Percentiles rank a stretch among this genome's conserved stretches.
phyloP scores from a whole-genome alignment of 2,888 invertebrate genomes.

The Unio pictorum region DNA sequence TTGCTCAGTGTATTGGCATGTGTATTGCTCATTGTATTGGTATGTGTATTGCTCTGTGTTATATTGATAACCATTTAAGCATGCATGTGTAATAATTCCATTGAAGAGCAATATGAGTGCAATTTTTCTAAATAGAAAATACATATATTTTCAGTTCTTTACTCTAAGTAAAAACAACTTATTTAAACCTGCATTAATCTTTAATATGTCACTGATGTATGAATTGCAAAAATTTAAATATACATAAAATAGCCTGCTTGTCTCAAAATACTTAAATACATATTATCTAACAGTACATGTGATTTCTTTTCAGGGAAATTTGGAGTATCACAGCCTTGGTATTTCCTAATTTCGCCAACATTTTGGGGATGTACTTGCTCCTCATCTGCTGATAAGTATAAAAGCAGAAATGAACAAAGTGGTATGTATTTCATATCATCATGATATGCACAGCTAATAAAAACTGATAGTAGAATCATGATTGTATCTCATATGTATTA shows the following conservation, averaged over 20 bases:
- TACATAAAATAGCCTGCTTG: neutral
- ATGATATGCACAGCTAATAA: neutral
- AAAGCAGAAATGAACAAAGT: conserved; percentile 1
- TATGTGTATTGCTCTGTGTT: conserved; percentile 27
- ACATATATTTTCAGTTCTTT: too few species aligned
- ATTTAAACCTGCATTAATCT: neutral
- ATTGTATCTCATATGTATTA: too few species aligned
- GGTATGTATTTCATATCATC: neutral
- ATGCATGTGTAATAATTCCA: too few species aligned
- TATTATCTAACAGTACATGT: neutral
- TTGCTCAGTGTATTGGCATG: too few species aligned
- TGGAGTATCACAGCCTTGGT: conserved; percentile 68
- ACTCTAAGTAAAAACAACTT: too few species aligned
- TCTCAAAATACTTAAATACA: neutral
- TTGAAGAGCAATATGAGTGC: too few species aligned
- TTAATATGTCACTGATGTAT: neutral
- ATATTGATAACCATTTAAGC: neutral
- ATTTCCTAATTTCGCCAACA: conserved; percentile 64
- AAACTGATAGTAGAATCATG: too few species aligned
- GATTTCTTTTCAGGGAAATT: conserved; percentile 59
- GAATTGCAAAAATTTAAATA: neutral
- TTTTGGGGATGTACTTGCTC: conserved; percentile 61
- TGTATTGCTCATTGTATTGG: conserved; percentile 24
- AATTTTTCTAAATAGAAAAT: too few species aligned
- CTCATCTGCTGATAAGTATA: conserved; percentile 9